Base-by-base conservation (phyloP, 2,797 vertebrate species). In the Diplodus sargus region DNA sequence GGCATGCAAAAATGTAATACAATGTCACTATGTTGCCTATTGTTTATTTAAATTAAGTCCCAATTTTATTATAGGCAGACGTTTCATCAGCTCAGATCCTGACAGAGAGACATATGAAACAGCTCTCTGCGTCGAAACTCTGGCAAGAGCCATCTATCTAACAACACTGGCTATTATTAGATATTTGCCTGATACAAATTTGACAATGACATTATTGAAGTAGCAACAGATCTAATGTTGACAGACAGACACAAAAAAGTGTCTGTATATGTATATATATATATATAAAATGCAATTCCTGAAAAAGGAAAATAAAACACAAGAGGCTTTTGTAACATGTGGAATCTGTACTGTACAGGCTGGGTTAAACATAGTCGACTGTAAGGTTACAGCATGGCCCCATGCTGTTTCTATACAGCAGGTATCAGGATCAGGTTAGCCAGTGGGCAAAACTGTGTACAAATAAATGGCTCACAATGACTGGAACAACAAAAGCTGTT, bases 161-260 rank as follows among this genome's bases (percentile, higher is more conserved):
- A 88, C 85, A 79, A 28, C 30, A 23, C 59, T 28, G 66, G 85
- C 91, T 93, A 92, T 92, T 93, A 91, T 91, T 92, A 94, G 91
- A 88, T 82, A 83, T 90, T 84, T 89, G 69, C 85, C 86, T 88
- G 82, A 89, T 79, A 85, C 84, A 82, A 87, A 91, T 85, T 76
- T 90, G 83, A 89, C 87, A 72, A 57, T 90, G 89, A 91, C 86
- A 90, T 90, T 90, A 90, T 79, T 88, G 87, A 91, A 90, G 90
- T 85, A 89, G 89, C 84, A 83, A 70, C 79, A 76, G 77, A 89
- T 89, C 74, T 62, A 47, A 73, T 76, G 76, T 79, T 92, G 90
- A 93, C 87, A 90, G 85, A 70, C 73, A 80, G 77, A 85, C 69
- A 78, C 76, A 87, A 82, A 79, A 84, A 82, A 66, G 71, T 67